Conservation (phyloP, 2,113 vertebrate genomes). For the Dicerorhinus sumatrensis region DNA sequence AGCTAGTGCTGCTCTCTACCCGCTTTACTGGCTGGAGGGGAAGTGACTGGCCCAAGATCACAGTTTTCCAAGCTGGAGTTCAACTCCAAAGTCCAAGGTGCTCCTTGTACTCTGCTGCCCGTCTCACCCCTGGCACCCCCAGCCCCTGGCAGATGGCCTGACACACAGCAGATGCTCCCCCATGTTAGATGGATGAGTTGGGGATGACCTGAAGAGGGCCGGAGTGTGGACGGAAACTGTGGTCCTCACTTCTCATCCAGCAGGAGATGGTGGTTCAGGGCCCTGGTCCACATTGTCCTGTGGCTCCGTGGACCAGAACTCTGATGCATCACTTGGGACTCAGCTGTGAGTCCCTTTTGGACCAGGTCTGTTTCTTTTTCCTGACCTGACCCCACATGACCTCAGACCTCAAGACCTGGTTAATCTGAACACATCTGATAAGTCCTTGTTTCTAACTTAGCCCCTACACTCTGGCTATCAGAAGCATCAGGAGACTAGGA, state of each 20-base stretch:
- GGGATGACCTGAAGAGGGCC: not conserved
- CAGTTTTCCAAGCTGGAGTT: not conserved
- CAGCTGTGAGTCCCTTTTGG: not conserved
- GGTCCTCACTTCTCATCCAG: not conserved
- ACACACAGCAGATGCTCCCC: not conserved
- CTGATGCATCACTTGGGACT: not conserved
- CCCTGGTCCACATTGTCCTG: not conserved
- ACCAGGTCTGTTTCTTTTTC: not conserved
- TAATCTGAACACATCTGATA: not conserved
- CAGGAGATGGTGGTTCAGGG: not conserved
- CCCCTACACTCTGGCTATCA: rapidly evolving
- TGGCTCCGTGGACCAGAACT: not conserved
- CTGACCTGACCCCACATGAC: not conserved
- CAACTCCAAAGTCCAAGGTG: not conserved
- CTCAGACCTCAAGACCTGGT: not conserved
- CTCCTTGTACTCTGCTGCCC: not conserved
- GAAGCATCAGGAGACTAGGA: not conserved
- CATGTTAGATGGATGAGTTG: not conserved
- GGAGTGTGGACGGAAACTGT: rapidly evolving
- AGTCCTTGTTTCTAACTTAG: not conserved
- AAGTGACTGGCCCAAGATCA: not conserved
- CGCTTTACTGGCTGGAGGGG: not conserved
- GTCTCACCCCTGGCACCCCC: no score
- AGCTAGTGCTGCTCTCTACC: no score
- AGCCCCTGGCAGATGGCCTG: not conserved